Percentiles rank a stretch among this genome's conserved stretches.
phyloP scores from a whole-genome alignment of 2,888 invertebrate species.

The Heliothis peltigera region DNA sequence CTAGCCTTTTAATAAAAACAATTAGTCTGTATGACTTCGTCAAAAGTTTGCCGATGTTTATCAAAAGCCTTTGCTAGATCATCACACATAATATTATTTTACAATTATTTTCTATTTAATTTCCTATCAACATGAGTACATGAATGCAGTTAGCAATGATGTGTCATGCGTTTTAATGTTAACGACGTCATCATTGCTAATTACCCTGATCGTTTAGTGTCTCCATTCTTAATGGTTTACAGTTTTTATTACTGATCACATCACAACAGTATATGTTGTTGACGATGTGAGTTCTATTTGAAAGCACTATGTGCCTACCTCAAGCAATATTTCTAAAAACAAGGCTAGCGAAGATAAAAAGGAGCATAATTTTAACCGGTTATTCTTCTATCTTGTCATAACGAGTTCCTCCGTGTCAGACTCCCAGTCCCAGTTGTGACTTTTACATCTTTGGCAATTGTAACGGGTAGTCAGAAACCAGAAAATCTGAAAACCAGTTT shows the following conservation, averaged over 20 bases:
- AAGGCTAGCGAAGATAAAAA: too few species aligned
- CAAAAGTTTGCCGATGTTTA: background rate
- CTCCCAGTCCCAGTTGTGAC: too few species aligned
- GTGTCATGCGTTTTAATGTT: conserved; percentile 46
- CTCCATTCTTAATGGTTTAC: conserved; percentile 27
- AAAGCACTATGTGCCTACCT: background rate
- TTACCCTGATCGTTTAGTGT: conserved; percentile 37
- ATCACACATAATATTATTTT: background rate
- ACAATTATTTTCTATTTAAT: background rate
- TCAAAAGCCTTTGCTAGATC: background rate
- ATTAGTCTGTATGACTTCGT: background rate
- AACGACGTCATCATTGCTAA: conserved; percentile 31
- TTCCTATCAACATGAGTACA: background rate
- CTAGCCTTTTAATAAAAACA: too few species aligned
- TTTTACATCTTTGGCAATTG: too few species aligned
- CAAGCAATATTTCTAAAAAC: background rate
- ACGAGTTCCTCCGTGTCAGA: too few species aligned
- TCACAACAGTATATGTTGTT: conserved; percentile 5
- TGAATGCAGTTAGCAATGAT: conserved; percentile 11
- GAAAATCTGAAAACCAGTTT: too few species aligned
- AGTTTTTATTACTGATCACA: conserved; percentile 34
- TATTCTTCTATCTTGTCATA: too few species aligned
- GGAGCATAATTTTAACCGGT: too few species aligned
- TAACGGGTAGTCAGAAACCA: too few species aligned
- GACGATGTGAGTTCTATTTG: background rate